Percentiles rank a stretch among this genome's conserved stretches.
Evolutionary conservation across 2,888 invertebrate species (phyloP).

Genomic region (Plebejus argus): DNA sequence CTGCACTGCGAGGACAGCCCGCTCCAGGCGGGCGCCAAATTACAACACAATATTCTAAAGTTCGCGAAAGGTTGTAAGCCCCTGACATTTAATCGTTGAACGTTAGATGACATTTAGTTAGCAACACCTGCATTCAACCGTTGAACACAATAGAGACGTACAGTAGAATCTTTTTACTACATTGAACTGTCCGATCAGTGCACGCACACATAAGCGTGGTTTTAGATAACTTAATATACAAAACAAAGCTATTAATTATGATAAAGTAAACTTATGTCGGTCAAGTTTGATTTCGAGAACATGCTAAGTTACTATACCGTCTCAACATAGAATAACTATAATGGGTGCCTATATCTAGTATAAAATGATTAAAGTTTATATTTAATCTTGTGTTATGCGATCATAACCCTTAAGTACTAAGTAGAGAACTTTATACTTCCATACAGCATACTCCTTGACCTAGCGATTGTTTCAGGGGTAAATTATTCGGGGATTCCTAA

Average conservation of each 20-base stretch:
- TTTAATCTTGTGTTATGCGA: conserved; percentile 15
- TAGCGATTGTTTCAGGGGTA: neutral
- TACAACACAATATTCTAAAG: conserved; percentile 65
- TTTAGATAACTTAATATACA: too few species aligned
- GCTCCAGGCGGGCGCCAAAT: conserved; percentile 72
- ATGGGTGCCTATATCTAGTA: neutral
- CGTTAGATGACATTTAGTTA: neutral
- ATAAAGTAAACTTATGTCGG: too few species aligned
- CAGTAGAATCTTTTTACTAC: neutral
- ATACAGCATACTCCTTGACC: neutral
- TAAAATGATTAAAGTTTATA: conserved; percentile 5
- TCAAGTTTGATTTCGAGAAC: neutral
- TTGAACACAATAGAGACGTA: neutral
- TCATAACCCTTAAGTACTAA: neutral
- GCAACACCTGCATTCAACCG: neutral
- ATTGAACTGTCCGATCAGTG: too few species aligned
- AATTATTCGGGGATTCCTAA: neutral
- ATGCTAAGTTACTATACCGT: neutral
- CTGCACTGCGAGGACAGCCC: conserved; percentile 63
- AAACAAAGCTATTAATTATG: too few species aligned
- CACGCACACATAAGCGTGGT: too few species aligned
- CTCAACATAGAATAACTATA: neutral
- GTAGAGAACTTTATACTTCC: neutral
- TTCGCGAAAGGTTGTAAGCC: neutral
- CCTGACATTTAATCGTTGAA: neutral